These are phyloP conservation scores for Coccyzus lansbergi DNA, from an alignment of 2,797 vertebrate genomes.

Conservation along the genomic window DNA sequence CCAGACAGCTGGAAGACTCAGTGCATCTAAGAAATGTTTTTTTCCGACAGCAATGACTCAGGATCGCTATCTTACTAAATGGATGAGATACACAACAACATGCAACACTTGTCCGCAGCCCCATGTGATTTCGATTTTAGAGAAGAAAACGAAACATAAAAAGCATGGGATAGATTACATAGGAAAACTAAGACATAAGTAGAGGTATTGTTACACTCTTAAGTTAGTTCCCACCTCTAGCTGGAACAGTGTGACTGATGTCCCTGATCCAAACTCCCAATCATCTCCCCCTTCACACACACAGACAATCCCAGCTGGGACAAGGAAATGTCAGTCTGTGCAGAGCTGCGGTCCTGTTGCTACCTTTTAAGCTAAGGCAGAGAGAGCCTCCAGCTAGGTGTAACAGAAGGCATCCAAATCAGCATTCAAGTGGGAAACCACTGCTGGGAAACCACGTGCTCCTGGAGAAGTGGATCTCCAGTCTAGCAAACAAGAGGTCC, in stretches of 20 bases:
- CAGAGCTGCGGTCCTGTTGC: not conserved
- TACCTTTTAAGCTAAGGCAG: not conserved
- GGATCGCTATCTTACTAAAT: not conserved
- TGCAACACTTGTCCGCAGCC: not conserved
- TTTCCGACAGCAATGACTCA: slow-evolving; percentile 19
- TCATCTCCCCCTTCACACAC: not conserved
- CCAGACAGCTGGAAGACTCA: not conserved
- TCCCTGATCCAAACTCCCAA: not conserved
- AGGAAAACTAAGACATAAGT: not conserved
- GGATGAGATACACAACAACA: not conserved
- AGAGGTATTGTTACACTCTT: not conserved
- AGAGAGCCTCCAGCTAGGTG: not conserved
- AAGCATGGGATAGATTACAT: not conserved
- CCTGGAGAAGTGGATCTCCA: not conserved
- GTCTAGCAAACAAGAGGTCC: not conserved
- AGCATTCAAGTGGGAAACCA: not conserved
- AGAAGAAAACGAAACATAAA: not conserved
- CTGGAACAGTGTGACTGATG: not conserved
- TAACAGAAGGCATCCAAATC: not conserved
- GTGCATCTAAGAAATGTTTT: not conserved
- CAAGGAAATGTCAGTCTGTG: rapidly evolving
- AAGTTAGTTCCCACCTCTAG: not conserved
- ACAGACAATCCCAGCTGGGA: not conserved
- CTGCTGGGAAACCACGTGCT: not conserved
- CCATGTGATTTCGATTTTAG: not conserved